Evolutionary conservation across 2,888 invertebrate species (phyloP), one percentile per base, ranked within the genome.

Genomic region (Neoscelio sp.): DNA sequence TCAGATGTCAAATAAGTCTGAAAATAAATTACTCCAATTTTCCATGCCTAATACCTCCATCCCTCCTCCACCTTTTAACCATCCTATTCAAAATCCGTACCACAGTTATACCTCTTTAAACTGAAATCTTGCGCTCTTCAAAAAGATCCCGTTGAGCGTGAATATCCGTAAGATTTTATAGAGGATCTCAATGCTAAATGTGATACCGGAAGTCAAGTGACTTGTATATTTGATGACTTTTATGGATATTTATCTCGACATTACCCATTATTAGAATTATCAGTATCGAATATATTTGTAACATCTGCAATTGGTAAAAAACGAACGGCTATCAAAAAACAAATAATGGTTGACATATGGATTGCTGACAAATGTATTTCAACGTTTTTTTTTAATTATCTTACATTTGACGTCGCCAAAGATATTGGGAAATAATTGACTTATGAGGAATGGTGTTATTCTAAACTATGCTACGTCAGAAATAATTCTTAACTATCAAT

Each of bases 191-290:
- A 64, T 7, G 17, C 35, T 8, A 71, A 73, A 64, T 68, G 74
- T 46, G 48, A 75, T 6, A 74, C 80, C 0, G 81, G 80, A 7
- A 82, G 82, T 15, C 80, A 82, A 23, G 60, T 81, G 1, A 81
- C 80, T 0, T 80, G 82, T 20, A 56, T 82, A 1, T 82, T 78
- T 0, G 67, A 78, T 7, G 35, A 56, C n/a, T 76, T 68, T 60
- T 74, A 68, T 40, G 18, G 50, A n/a, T 52, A 65, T 35, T 8
- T 78, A 0, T 15, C 13, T 1, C 60, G 15, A 15, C 35, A 73
- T 28, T 56, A 46, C 7, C 54, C 13, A 10, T 2, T 80, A 0
- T 10, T n/a, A 5, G 76, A 65, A 26, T 33, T 79, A 2, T 79
- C 71, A 1, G 79, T 82, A 0, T 38, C 80, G 0, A 75, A 78